These are phyloP conservation scores for Phymatocera aterrima DNA, from an alignment of 2,888 invertebrate genomes.

Conservation along the genomic window DNA sequence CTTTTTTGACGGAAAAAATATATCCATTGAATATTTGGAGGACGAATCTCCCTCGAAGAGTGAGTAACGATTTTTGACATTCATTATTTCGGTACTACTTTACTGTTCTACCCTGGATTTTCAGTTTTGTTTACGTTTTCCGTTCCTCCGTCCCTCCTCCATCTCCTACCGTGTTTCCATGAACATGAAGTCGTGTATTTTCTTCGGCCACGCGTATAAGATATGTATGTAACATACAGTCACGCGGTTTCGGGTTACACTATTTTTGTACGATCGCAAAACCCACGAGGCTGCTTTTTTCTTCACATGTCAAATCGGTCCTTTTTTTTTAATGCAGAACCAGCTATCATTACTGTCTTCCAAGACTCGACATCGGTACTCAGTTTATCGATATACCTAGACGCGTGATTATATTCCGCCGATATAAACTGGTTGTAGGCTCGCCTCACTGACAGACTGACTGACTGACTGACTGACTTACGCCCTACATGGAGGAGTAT, in stretches of 20 bases:
- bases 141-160: not conserved
- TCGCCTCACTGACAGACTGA: too few species aligned
- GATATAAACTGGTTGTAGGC: too few species aligned
- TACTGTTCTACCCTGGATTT: constrained; percentile 12
- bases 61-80: constrained; percentile 55
- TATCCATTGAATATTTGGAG: constrained; percentile 55
- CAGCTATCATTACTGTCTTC: constrained; percentile 2
- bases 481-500: too few species aligned
- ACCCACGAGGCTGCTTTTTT: constrained; percentile 30
- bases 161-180: not conserved
- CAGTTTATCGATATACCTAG: not conserved
- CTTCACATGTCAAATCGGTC: constrained; percentile 1
- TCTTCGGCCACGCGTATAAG: not conserved
- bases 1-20: constrained; percentile 65
- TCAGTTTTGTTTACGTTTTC: constrained; percentile 11
- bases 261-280: not conserved
- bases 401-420: too few species aligned
- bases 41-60: constrained; percentile 54
- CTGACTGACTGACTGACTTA: too few species aligned
- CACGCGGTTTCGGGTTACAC: not conserved
- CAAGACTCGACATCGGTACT: not conserved
- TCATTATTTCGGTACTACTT: not conserved
- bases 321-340: constrained; percentile 13
- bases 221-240: too few species aligned
- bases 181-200: not conserved